phyloP scores from a whole-genome alignment of 2,113 vertebrate genomes.

The Anolis carolinensis region DNA sequence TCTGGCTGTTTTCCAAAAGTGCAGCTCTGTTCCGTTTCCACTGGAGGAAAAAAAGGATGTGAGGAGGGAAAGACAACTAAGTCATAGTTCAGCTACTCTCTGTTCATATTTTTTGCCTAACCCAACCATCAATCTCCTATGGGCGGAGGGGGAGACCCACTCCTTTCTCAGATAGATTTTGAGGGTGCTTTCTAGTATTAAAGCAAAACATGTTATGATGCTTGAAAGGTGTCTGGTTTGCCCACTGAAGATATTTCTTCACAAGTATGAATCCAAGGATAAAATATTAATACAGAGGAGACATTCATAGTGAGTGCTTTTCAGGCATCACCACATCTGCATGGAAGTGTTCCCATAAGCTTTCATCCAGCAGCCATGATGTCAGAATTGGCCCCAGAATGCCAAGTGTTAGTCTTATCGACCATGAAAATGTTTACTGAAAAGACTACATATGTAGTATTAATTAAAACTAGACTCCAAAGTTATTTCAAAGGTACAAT shows the following conservation, averaged over 20 bases:
- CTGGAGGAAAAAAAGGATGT: constrained; percentile 63
- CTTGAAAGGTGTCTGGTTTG: background rate
- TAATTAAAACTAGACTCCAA: background rate
- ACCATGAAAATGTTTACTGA: background rate
- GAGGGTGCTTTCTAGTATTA: background rate
- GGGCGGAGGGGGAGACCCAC: background rate
- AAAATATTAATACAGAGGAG: background rate
- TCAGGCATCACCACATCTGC: background rate
- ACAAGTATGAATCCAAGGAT: background rate
- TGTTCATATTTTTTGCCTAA: background rate
- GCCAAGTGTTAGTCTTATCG: background rate
- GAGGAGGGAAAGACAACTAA: background rate
- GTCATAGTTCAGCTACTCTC: background rate
- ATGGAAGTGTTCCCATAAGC: background rate
- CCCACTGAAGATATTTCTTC: background rate
- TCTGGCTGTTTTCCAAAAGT: constrained; percentile 84
- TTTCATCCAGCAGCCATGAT: background rate
- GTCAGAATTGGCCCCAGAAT: background rate
- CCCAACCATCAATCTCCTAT: background rate
- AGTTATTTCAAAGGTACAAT: background rate
- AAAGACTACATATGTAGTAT: background rate
- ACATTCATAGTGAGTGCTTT: background rate
- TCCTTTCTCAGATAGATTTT: background rate
- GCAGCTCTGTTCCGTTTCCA: constrained; percentile 86
- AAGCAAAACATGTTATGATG: background rate